A percentile compares a stretch with the other conserved stretches of the same genome.
Conservation (phyloP, 2,888 invertebrate genomes). For the Dryocosmus kuriphilus region DNA sequence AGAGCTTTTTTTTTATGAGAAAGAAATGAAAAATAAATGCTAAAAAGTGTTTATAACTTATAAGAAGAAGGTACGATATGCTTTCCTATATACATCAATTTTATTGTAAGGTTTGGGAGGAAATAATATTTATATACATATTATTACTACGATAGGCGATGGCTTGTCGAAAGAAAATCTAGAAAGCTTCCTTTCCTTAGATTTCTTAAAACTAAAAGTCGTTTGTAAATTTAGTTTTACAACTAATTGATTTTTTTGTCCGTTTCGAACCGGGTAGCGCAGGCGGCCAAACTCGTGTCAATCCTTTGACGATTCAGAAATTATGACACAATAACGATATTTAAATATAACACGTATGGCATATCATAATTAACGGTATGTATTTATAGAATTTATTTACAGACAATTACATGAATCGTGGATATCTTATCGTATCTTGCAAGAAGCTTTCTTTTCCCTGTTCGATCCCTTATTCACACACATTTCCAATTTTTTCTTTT, state of each 20-base stretch:
- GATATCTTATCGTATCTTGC: slow-evolving; percentile 75
- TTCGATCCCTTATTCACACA: slow-evolving; percentile 42
- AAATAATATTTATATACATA: slow-evolving; percentile 34
- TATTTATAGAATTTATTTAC: slow-evolving; percentile 76
- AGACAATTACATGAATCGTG: slow-evolving; percentile 77
- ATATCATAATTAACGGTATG: slow-evolving; percentile 76
- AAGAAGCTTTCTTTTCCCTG: slow-evolving; percentile 43
- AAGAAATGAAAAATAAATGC: background rate
- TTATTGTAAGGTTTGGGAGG: background rate
- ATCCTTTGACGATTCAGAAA: slow-evolving; percentile 69
- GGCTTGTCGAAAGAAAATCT: background rate
- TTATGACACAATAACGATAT: slow-evolving; percentile 74
- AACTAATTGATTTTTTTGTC: slow-evolving; percentile 40
- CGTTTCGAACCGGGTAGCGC: slow-evolving; percentile 71
- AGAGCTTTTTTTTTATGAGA: background rate
- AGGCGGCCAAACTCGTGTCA: slow-evolving; percentile 75
- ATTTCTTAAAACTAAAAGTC: background rate
- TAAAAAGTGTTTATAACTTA: background rate
- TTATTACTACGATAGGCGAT: slow-evolving; percentile 31
- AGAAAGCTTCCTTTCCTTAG: background rate
- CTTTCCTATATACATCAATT: slow-evolving; percentile 30
- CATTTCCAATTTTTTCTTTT: slow-evolving; percentile 41
- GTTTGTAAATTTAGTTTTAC: slow-evolving; percentile 25
- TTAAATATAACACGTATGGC: slow-evolving; percentile 76
- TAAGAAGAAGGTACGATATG: slow-evolving; percentile 26